Evolutionary conservation across 2,113 vertebrate genomes (phyloP), one percentile per base, ranked within the genome.

Genomic region (Lota lota): DNA sequence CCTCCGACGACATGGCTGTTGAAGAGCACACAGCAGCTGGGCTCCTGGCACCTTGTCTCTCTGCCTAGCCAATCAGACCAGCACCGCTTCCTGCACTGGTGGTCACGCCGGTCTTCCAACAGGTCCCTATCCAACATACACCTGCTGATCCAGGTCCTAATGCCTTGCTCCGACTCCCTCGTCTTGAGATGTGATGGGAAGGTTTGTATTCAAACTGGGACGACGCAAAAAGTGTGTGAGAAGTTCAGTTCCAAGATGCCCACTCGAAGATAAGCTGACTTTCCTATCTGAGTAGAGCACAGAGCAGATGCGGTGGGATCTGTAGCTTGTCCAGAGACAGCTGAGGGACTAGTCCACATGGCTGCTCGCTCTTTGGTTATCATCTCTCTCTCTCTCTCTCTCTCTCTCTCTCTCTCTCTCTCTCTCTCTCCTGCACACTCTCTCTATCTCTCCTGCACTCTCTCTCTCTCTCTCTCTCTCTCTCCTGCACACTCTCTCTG

Each of bases 1-100:
- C 90, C 87, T 95, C 94, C 0, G 95, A 94, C 96, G 14, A 61
- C 6, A 61, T 21, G 15, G 15, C 20, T 16, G 22, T 15, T 22
- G 8, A 24, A 12, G 20, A 21, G 20, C 57, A 58, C 12, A 21
- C 58, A 19, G 11, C 58, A 19, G 11, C 6, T 6, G n/a, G 20
- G 28, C 3, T 28, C 28, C 28, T 28, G 28, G 28, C 6, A 5
- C 28, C 28, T 28, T 28, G 28, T 28, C 6, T 47, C 36, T 54
- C 53, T 54, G 53, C 17, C 18, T 17, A 56, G 2, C 53, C 53
- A 18, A 17, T 56, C 17, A 5, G 53, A 56, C 53, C 53, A 3
- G 18, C 53, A 56, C 16, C 53, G 1, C 16, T 1, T 14, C 15
- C 2, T n/a, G 14, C 53, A 17, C 17, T n/a, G n/a, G n/a, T n/a